These are phyloP conservation scores for Melanostigma gelatinosum DNA, from an alignment of 2,113 vertebrate species.

Conservation along the genomic window DNA sequence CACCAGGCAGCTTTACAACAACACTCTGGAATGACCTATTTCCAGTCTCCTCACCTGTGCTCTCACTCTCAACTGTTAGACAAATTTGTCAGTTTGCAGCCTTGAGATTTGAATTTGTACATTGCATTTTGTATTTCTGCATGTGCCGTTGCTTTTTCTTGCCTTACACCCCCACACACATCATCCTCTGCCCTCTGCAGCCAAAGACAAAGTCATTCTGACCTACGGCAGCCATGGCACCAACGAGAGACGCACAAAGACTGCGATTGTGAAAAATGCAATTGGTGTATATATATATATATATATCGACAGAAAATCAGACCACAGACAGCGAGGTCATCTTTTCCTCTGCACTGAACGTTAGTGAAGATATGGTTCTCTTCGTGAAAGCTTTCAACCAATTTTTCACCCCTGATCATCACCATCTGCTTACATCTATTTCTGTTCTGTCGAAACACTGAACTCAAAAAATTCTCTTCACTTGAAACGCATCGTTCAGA, in stretches of 20 bases:
- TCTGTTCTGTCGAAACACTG: neutral
- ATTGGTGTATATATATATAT: neutral
- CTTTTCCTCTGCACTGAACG: neutral
- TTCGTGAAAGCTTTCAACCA: neutral
- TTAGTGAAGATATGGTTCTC: neutral
- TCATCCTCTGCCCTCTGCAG: conserved; percentile 58
- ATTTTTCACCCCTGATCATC: conserved; percentile 3
- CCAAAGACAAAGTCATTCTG: conserved; percentile 68
- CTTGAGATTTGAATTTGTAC: conserved; percentile 11
- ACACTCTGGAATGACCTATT: conserved; percentile 39
- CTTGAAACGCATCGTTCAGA: conserved; percentile 12
- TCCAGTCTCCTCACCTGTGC: conserved; percentile 41
- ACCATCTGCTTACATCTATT: conserved; percentile 9
- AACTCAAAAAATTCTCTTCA: conserved; percentile 8
- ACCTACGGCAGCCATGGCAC: conserved; percentile 54
- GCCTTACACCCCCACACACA: conserved; percentile 7
- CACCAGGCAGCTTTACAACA: conserved; percentile 36
- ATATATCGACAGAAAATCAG: neutral
- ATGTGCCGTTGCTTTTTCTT: conserved; percentile 8
- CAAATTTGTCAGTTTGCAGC: conserved; percentile 6
- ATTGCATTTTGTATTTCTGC: conserved; percentile 1
- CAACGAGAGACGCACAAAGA: conserved; percentile 14
- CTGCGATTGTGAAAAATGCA: neutral
- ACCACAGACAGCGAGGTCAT: neutral
- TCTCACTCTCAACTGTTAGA: neutral